Conservation (phyloP, 2,888 invertebrate species). For the Orthosia gracilis region DNA sequence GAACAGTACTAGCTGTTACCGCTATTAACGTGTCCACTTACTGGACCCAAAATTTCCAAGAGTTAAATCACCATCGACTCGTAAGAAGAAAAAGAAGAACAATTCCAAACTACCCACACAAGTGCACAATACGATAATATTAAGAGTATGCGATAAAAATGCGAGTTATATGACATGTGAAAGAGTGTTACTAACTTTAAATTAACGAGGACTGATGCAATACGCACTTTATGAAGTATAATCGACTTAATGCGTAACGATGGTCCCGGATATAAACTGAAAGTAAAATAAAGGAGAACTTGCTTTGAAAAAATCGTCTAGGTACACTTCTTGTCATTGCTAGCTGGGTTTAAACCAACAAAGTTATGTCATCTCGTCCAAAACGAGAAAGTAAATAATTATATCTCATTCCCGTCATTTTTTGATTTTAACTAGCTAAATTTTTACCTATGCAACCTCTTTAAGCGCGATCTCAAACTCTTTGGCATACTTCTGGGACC, state of each 20-base stretch:
- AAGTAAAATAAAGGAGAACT: slow-evolving; percentile 5
- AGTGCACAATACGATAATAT: slow-evolving; percentile 22
- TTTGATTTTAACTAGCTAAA: slow-evolving; percentile 1
- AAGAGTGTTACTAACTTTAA: slow-evolving; percentile 33
- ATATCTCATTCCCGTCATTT: not conserved
- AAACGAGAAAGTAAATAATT: not conserved
- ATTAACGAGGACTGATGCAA: slow-evolving; percentile 49
- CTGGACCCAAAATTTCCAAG: too few relatives aligned
- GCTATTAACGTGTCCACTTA: too few relatives aligned
- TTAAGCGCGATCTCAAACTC: not conserved
- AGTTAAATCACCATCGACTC: too few relatives aligned
- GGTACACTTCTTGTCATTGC: not conserved
- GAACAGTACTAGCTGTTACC: too few relatives aligned
- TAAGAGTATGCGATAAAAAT: slow-evolving; percentile 39
- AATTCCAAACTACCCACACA: slow-evolving; percentile 16
- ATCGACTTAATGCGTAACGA: slow-evolving; percentile 8
- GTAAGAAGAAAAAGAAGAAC: too few relatives aligned
- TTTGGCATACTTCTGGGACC: slow-evolving; percentile 29
- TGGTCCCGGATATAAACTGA: slow-evolving; percentile 29
- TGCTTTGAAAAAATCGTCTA: slow-evolving; percentile 9
- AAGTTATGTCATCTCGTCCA: too few relatives aligned
- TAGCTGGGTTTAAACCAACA: not conserved
- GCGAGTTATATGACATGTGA: slow-evolving; percentile 28
- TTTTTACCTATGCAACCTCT: not conserved
- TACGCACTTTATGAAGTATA: slow-evolving; percentile 43